Evolutionary conservation across 2,888 invertebrate genomes (phyloP).

Genomic region (Leptura quadrifasciata): DNA sequence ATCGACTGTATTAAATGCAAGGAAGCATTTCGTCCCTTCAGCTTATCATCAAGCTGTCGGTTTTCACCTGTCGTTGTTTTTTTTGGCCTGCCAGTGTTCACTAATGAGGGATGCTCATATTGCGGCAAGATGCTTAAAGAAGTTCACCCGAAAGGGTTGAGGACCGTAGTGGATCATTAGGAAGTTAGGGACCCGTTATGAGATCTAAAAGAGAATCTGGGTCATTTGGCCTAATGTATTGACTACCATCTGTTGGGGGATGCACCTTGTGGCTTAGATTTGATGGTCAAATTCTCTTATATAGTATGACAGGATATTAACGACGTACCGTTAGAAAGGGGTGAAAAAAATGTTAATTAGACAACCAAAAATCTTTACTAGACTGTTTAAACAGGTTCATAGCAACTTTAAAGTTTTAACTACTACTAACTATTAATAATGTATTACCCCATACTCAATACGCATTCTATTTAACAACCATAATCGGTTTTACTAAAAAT

Average conservation of each 20-base stretch:
- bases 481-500: too few species aligned
- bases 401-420: too few species aligned
- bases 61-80: slow-evolving; percentile 50
- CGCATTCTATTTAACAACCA: too few species aligned
- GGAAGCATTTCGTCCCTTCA: slow-evolving; percentile 30
- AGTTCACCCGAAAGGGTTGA: slow-evolving; percentile 50
- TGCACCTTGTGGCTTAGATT: slow-evolving; percentile 58
- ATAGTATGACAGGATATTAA: slow-evolving; percentile 18
- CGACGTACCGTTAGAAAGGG: slow-evolving; percentile 42
- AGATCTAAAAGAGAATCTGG: slow-evolving; percentile 50
- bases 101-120: slow-evolving; percentile 50
- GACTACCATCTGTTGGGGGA: slow-evolving; percentile 54
- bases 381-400: neutral
- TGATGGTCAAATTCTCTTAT: slow-evolving; percentile 23
- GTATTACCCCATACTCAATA: too few species aligned
- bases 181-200: slow-evolving; percentile 44
- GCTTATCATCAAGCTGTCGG: slow-evolving; percentile 4
- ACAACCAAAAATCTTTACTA: neutral
- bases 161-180: slow-evolving; percentile 45
- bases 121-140: slow-evolving; percentile 41
- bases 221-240: slow-evolving; percentile 51
- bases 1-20: slow-evolving; percentile 16
- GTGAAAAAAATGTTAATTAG: slow-evolving; percentile 43
- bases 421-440: too few species aligned
- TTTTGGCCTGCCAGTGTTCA: slow-evolving; percentile 37